These are phyloP conservation scores for Pyrocephalus nanus DNA, from an alignment of 2,797 vertebrate species.

Conservation along the genomic window DNA sequence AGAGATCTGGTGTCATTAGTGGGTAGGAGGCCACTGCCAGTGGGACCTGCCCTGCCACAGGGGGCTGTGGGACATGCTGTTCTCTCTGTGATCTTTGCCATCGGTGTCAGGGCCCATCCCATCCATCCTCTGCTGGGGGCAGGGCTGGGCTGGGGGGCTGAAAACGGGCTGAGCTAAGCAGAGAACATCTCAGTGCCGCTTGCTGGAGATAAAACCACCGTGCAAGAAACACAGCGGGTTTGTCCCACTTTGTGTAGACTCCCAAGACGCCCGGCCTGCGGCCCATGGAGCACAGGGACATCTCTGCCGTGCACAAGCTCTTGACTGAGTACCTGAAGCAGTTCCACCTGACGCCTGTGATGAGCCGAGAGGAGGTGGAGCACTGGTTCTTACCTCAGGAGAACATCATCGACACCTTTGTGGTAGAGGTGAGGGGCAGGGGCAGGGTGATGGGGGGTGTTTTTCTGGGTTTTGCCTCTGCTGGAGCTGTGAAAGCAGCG, in stretches of 20 bases:
- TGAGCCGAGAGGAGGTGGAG: conserved; percentile 91
- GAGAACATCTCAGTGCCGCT: neutral
- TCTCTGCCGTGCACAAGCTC: conserved; percentile 87
- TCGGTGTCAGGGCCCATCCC: no score
- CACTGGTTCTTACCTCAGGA: conserved; percentile 97
- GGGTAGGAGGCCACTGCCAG: neutral
- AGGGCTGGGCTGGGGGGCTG: neutral
- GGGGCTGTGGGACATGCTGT: neutral
- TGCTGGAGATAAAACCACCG: neutral
- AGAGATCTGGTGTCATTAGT: neutral
- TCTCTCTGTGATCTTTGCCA: neutral
- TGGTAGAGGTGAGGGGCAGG: conserved; percentile 87
- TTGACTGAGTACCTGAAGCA: conserved; percentile 88
- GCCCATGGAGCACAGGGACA: conserved; percentile 90
- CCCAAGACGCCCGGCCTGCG: conserved; percentile 89
- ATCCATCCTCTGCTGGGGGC: neutral
- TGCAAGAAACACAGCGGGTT: neutral
- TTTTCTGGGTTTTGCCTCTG: neutral
- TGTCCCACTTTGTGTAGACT: conserved; percentile 73
- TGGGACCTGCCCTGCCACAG: neutral
- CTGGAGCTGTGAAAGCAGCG: neutral
- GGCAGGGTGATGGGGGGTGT: accelerated
- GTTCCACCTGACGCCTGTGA: conserved; percentile 90
- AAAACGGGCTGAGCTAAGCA: neutral
- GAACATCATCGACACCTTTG: conserved; percentile 95